These are phyloP conservation scores for Callaeas wilsoni DNA, from an alignment of 2,113 vertebrate genomes.

Conservation along the genomic window DNA sequence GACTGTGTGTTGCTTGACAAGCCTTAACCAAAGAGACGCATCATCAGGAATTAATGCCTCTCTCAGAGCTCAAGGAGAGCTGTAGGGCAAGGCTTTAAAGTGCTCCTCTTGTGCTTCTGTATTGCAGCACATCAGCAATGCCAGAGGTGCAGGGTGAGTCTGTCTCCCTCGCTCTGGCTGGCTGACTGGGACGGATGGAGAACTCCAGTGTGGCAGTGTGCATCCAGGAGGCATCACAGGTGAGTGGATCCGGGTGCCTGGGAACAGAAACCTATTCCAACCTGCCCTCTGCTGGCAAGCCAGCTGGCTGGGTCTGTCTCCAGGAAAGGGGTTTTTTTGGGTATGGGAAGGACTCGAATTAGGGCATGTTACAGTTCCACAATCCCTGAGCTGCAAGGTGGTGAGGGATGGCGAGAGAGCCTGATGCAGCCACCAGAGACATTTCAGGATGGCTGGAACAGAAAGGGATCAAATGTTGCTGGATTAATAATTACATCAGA, in stretches of 20 bases:
- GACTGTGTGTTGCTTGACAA: not conserved
- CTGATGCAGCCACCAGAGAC: not conserved
- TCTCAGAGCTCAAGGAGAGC: not conserved
- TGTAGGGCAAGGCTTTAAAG: not conserved
- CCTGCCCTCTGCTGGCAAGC: not conserved
- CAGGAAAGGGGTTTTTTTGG: not conserved
- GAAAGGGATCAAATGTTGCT: not conserved
- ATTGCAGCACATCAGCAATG: not conserved
- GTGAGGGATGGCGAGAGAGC: not conserved
- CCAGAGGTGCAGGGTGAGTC: not conserved
- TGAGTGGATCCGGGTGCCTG: rapidly evolving
- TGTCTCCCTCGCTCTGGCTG: rapidly evolving
- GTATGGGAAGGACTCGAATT: not conserved
- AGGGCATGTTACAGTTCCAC: not conserved
- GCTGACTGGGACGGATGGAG: rapidly evolving
- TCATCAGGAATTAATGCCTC: not conserved
- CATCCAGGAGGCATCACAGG: not conserved
- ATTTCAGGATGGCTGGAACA: not conserved
- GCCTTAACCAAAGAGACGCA: not conserved
- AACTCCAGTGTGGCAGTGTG: rapidly evolving
- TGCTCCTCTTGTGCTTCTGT: not conserved
- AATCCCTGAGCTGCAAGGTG: not conserved
- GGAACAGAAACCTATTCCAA: not conserved
- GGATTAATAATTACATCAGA: not conserved
- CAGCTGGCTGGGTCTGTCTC: not conserved